A percentile compares a stretch with the other conserved stretches of the same genome.
phyloP scores from a whole-genome alignment of 1,140 invertebrate species.

The Epicauta chinensis region DNA sequence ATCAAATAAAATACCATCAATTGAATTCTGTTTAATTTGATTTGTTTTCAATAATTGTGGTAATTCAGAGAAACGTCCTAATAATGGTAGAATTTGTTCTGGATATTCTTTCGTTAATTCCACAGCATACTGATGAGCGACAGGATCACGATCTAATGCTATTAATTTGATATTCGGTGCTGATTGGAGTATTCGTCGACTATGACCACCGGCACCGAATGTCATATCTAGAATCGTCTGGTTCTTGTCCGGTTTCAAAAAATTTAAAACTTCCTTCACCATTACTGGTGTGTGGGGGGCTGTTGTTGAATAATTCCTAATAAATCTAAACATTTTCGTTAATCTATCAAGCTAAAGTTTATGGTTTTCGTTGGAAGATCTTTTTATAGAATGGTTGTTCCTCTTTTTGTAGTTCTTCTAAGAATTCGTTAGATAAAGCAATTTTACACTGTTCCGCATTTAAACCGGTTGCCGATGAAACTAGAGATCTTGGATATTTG shows the following conservation, averaged over 20 bases:
- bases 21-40: constrained; percentile 53
- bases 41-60: constrained; percentile 57
- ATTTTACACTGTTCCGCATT: constrained; percentile 62
- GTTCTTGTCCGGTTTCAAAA: constrained; percentile 55
- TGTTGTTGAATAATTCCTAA: constrained; percentile 19
- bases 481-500: constrained; percentile 52
- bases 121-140: constrained; percentile 62
- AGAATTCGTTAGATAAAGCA: constrained; percentile 63
- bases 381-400: constrained; percentile 48
- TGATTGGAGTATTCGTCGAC: constrained; percentile 53
- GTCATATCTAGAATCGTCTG: constrained; percentile 80
- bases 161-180: constrained; percentile 55
- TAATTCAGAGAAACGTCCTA: constrained; percentile 85
- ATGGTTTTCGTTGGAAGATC: constrained; percentile 40
- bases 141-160: constrained; percentile 84
- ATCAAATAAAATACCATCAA: constrained; percentile 89
- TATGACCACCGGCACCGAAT: constrained; percentile 91
- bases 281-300: constrained; percentile 63
- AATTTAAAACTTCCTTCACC: constrained; percentile 60
- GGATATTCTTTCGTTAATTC: constrained; percentile 59
- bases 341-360: too few relatives aligned
- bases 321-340: constrained; percentile 1
- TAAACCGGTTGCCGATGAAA: constrained; percentile 61
- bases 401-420: constrained; percentile 55
- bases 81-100: constrained; percentile 64